Evolutionary conservation across 2,888 invertebrate genomes (phyloP).

Genomic region (Phyllotreta striolata): DNA sequence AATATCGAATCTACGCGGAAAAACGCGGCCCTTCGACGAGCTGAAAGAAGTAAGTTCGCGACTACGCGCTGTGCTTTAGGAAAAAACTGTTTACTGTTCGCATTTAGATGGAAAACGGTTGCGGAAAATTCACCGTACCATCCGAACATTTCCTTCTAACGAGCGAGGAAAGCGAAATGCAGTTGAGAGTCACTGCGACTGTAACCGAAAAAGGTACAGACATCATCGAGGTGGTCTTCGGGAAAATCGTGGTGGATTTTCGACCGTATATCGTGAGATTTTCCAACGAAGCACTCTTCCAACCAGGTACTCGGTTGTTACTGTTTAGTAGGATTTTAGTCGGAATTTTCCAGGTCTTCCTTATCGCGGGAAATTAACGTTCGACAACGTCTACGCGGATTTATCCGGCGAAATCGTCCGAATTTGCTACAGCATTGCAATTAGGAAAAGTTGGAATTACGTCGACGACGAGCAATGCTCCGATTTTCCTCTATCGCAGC

Average conservation of each 20-base stretch:
- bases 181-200: slow-evolving; percentile 59
- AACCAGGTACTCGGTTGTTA: slow-evolving; percentile 62
- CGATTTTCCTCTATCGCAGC: slow-evolving; percentile 50
- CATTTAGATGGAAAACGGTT: slow-evolving; percentile 56
- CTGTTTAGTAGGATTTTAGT: not conserved
- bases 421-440: slow-evolving; percentile 58
- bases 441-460: slow-evolving; percentile 57
- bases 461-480: slow-evolving; percentile 54
- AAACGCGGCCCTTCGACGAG: slow-evolving; percentile 47
- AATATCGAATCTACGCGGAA: slow-evolving; percentile 49
- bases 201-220: slow-evolving; percentile 70
- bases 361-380: slow-evolving; percentile 69
- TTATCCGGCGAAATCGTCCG: slow-evolving; percentile 50
- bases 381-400: slow-evolving; percentile 44
- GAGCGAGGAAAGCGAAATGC: slow-evolving; percentile 46
- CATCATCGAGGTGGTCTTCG: slow-evolving; percentile 69
- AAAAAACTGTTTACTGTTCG: slow-evolving; percentile 18
- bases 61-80: slow-evolving; percentile 1
- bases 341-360: slow-evolving; percentile 69
- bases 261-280: slow-evolving; percentile 69
- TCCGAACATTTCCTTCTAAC: slow-evolving; percentile 47
- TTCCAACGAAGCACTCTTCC: slow-evolving; percentile 63
- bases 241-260: slow-evolving; percentile 65
- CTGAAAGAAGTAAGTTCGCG: slow-evolving; percentile 51
- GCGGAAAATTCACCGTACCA: slow-evolving; percentile 51